Evolutionary conservation across 2,113 vertebrate species (phyloP).

Genomic region (Sarotherodon lohbergeri): DNA sequence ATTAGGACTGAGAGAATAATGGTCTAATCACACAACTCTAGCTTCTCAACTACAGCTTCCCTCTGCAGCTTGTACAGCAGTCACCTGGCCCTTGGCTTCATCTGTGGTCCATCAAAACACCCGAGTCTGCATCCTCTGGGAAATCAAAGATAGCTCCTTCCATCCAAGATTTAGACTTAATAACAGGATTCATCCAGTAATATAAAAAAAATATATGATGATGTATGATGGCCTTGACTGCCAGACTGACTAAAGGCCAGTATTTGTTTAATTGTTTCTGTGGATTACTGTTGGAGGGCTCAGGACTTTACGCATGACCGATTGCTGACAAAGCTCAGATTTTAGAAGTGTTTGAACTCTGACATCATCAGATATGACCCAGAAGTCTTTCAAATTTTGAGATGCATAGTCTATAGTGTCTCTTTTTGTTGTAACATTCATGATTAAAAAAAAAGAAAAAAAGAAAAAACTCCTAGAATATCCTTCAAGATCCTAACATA

Average conservation of each 20-base stretch:
- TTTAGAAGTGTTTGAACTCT: constrained; percentile 10
- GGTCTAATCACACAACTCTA: constrained; percentile 30
- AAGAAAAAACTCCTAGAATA: background rate
- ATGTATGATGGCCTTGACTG: background rate
- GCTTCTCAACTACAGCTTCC: background rate
- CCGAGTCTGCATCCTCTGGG: background rate
- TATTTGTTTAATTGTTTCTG: background rate
- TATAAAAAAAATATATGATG: background rate
- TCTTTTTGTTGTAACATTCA: background rate
- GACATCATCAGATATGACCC: background rate
- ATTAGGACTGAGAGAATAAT: constrained; percentile 38
- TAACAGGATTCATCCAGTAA: background rate
- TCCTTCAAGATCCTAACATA: background rate
- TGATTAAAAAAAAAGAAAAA: background rate
- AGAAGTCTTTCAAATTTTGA: background rate
- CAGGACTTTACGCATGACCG: constrained; percentile 9
- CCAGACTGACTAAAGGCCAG: background rate
- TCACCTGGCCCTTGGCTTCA: background rate
- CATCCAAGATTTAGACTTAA: background rate
- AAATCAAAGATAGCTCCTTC: constrained; percentile 5
- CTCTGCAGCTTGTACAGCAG: background rate
- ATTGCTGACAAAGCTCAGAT: constrained; percentile 35
- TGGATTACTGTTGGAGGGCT: constrained; percentile 22
- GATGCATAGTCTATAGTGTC: background rate
- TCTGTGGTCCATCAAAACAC: background rate